Base-by-base conservation (phyloP, 2,113 vertebrate species). In the Aythya baeri region DNA sequence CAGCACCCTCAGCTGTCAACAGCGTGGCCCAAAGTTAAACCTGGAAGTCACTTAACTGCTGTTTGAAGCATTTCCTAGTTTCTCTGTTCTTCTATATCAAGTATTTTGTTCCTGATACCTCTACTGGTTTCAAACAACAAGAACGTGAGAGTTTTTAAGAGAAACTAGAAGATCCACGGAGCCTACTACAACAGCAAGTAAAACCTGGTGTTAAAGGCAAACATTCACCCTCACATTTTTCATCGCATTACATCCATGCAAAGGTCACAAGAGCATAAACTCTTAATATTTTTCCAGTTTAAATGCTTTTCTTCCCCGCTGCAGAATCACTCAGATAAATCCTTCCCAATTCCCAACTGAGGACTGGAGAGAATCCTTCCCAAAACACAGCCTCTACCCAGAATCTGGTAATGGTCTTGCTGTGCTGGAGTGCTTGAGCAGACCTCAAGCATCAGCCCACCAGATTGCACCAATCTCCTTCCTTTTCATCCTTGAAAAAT, bases 241-340 rank as follows among this genome's bases (percentile, higher is more conserved):
- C 65, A 74, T 11, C 76, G 77, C n/a, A 90, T 8, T 17, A 52
- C 52, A 82, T 75, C 32, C 29, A 38, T 2, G 31, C 59, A 63
- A 66, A 95, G 74, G 73, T 75, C 83, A 76, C 2, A 0, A 72
- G 13, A 67, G 27, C 27, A 36, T 25, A 4, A 84, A 78, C n/a
- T 55, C 63, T 20, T 17, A 88, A 49, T 38, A 23, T 22, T 63
- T 82, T 1, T 46, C 22, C 23, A 23, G 15, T 34, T 46, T 88
- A 1, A 1, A 0, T 17, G 17, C 32, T 78, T 62, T 59, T 17
- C 23, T 16, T 80, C 25, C 68, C 27, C 4, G 6, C 41, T 31
- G 15, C 72, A 15, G 46, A 75, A 71, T 57, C 57, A 14, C 0
- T 18, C 61, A 86, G 25, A 29, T 83, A 81, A 93, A 75, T 76